Conservation (phyloP, 2,113 vertebrate species). For the Syngnathus scovelli region DNA sequence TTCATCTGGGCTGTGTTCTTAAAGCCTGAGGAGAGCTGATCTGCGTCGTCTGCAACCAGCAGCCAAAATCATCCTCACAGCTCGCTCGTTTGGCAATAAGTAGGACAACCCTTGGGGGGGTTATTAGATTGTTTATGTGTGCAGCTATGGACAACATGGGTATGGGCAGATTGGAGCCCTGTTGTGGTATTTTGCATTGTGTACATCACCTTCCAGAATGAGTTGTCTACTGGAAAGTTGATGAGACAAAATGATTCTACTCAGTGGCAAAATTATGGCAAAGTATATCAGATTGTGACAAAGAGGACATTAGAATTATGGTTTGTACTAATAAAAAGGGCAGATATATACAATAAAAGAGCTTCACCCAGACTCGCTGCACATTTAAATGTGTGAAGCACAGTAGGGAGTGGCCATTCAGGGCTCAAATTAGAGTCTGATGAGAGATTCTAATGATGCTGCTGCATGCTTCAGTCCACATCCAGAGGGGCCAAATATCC, state of each 20-base stretch:
- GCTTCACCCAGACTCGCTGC: slow-evolving; percentile 47
- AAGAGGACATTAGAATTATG: slow-evolving; percentile 18
- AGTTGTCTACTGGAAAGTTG: slow-evolving; percentile 12
- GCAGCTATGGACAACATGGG: slow-evolving; percentile 17
- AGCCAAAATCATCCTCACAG: slow-evolving; percentile 46
- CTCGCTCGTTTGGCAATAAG: slow-evolving; percentile 38
- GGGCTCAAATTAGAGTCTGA: slow-evolving; percentile 64
- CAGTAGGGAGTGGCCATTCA: slow-evolving; percentile 63
- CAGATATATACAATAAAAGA: slow-evolving; percentile 25
- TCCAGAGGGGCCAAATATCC: slow-evolving; percentile 72
- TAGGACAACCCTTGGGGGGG: slow-evolving; percentile 34
- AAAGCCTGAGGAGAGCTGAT: slow-evolving; percentile 41
- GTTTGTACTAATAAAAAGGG: slow-evolving; percentile 33
- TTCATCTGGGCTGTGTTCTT: slow-evolving; percentile 52
- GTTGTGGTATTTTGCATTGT: neutral
- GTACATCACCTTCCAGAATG: slow-evolving; percentile 23
- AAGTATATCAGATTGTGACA: slow-evolving; percentile 3
- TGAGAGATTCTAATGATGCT: slow-evolving; percentile 68
- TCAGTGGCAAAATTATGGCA: slow-evolving; percentile 2
- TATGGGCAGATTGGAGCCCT: slow-evolving; percentile 2
- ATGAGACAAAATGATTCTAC: slow-evolving; percentile 23
- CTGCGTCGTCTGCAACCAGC: slow-evolving; percentile 37
- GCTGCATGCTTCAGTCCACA: slow-evolving; percentile 65
- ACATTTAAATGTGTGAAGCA: slow-evolving; percentile 51
- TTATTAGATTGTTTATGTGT: slow-evolving; percentile 53